These are phyloP conservation scores for Blera fallax DNA, from an alignment of 2,888 invertebrate species.

Conservation along the genomic window DNA sequence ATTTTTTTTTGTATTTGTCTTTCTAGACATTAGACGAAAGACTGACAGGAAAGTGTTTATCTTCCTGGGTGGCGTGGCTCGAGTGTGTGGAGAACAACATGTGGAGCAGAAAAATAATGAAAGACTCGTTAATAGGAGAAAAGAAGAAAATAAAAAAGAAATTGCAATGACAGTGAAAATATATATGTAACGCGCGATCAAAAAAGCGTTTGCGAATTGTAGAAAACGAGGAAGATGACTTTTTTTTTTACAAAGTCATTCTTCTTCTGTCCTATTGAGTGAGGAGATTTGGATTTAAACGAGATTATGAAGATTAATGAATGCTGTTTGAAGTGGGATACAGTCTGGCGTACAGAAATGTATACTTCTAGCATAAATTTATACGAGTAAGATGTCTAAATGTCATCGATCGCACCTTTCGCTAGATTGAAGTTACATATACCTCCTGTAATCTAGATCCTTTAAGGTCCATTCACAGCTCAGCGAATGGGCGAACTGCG, in stretches of 20 bases:
- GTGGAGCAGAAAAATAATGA: not conserved
- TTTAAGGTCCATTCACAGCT: too few relatives aligned
- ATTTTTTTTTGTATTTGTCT: not conserved
- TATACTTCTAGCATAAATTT: too few relatives aligned
- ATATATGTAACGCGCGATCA: not conserved
- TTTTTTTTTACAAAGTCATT: not conserved
- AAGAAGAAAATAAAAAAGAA: constrained; percentile 1
- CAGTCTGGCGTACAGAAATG: not conserved
- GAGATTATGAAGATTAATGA: not conserved
- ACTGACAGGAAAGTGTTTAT: constrained; percentile 57
- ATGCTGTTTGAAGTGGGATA: not conserved
- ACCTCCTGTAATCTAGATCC: too few relatives aligned
- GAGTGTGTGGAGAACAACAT: constrained; percentile 19
- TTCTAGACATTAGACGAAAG: constrained; percentile 31
- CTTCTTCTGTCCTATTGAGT: not conserved
- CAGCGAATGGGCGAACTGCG: too few relatives aligned
- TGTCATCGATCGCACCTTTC: too few relatives aligned
- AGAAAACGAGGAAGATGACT: not conserved
- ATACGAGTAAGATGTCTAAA: too few relatives aligned
- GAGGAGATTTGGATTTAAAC: not conserved
- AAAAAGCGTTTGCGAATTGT: not conserved
- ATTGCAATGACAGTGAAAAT: constrained; percentile 39
- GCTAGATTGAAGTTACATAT: too few relatives aligned
- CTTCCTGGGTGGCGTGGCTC: constrained; percentile 50
- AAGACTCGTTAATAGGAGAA: not conserved